Evolutionary conservation across 1,140 invertebrate species (phyloP).

Genomic region (Rhopalosiphum padi): DNA sequence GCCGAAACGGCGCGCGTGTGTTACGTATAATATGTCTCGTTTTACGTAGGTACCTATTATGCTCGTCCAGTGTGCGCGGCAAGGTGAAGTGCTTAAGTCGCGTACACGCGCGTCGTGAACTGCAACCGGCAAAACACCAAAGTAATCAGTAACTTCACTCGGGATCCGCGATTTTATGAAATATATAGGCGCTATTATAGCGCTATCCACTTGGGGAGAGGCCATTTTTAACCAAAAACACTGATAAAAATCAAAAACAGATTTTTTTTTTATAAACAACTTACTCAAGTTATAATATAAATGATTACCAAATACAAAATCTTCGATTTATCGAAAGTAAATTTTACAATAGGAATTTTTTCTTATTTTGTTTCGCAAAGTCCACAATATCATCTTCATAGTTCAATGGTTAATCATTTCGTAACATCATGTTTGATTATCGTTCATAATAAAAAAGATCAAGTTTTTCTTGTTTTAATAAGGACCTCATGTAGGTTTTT

Average conservation of each 20-base stretch:
- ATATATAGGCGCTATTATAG: not conserved
- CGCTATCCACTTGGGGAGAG: not conserved
- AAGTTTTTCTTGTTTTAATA: not conserved
- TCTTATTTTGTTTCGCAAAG: not conserved
- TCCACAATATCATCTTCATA: too few species aligned
- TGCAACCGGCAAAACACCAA: too few species aligned
- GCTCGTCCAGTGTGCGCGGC: not conserved
- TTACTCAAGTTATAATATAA: too few species aligned
- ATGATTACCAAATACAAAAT: too few species aligned
- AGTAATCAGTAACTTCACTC: not conserved
- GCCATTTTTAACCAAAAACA: not conserved
- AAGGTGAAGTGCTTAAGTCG: not conserved
- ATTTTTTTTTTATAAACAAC: too few species aligned
- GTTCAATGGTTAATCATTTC: not conserved
- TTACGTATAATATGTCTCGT: not conserved
- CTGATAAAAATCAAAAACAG: not conserved
- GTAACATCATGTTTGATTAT: too few species aligned
- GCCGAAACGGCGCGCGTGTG: not conserved
- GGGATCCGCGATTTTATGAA: not conserved
- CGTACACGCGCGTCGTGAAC: too few species aligned
- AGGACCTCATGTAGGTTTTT: not conserved
- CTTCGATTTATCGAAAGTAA: not conserved
- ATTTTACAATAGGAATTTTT: not conserved
- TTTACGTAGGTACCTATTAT: not conserved
- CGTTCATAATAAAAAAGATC: accelerated